Percentiles rank a stretch among this genome's conserved stretches.
Evolutionary conservation across 2,797 vertebrate genomes (phyloP).

Genomic region (Enteromius thamalakanensis): DNA sequence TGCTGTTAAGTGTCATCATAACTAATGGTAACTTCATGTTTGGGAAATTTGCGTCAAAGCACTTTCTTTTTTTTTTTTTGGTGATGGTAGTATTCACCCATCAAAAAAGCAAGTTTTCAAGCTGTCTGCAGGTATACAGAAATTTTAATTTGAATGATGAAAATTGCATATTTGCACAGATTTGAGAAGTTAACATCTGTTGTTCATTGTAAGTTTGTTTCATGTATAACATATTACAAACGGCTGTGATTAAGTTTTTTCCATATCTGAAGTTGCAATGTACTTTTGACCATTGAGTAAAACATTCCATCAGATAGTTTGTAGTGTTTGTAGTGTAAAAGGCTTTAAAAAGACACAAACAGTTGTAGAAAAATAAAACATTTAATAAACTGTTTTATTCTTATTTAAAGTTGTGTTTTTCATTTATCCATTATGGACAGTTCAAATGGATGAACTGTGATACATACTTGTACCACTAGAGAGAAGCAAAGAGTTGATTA

Average conservation of each 20-base stretch:
- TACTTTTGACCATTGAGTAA: slow-evolving; percentile 13
- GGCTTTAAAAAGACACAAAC: background rate
- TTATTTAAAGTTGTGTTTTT: background rate
- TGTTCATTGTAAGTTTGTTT: background rate
- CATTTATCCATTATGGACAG: background rate
- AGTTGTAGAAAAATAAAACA: background rate
- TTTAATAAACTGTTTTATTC: background rate
- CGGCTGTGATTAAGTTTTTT: background rate
- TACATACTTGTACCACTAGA: slow-evolving; percentile 52
- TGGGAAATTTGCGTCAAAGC: background rate
- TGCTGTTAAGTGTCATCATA: no score
- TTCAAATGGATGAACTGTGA: slow-evolving; percentile 25
- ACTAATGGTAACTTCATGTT: background rate
- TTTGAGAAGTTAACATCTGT: background rate
- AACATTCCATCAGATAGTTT: background rate
- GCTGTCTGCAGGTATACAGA: background rate
- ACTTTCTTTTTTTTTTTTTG: background rate
- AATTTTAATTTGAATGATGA: background rate
- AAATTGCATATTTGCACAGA: slow-evolving; percentile 16
- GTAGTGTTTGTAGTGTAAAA: background rate
- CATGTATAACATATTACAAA: background rate
- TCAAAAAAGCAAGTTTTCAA: background rate
- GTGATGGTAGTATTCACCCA: background rate
- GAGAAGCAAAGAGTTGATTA: slow-evolving; percentile 53
- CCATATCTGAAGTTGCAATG: background rate